phyloP scores from a whole-genome alignment of 2,888 invertebrate genomes.

The Rotaria sp. region DNA sequence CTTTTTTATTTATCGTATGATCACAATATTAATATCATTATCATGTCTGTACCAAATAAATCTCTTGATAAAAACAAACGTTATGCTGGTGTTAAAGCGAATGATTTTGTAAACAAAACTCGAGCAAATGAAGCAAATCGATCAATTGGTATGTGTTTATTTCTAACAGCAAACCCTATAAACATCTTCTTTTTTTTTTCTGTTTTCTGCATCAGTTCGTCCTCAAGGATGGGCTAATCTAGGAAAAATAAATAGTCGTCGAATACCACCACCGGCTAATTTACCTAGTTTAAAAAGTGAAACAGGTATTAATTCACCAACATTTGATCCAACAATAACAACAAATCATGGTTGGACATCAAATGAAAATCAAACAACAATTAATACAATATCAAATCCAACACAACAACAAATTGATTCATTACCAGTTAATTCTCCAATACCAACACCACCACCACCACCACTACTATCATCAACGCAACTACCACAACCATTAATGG shows the following conservation, averaged over 20 bases:
- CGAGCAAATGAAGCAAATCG: background rate
- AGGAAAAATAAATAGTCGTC: conserved; percentile 97
- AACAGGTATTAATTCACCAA: conserved; percentile 70
- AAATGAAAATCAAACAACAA: background rate
- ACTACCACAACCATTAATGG: background rate
- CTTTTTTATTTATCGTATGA: background rate
- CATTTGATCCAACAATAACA: background rate
- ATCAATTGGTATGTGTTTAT: background rate
- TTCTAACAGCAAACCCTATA: background rate
- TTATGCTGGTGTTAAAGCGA: background rate
- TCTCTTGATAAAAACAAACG: conserved; percentile 25
- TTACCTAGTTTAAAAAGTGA: conserved; percentile 97
- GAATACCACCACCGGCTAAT: conserved; percentile 84
- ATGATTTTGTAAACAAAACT: conserved; percentile 24
- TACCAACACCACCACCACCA: background rate
- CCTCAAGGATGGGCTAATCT: conserved; percentile 98
- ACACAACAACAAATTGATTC: conserved; percentile 6
- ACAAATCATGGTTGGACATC: background rate
- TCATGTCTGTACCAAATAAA: conserved; percentile 6
- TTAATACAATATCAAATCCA: background rate
- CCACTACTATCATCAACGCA: background rate
- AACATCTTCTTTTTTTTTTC: background rate
- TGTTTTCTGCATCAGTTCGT: conserved; percentile 61
- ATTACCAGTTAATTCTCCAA: background rate
- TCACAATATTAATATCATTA: background rate